Conservation (phyloP, 2,888 invertebrate species). For the Baccha elongata region DNA sequence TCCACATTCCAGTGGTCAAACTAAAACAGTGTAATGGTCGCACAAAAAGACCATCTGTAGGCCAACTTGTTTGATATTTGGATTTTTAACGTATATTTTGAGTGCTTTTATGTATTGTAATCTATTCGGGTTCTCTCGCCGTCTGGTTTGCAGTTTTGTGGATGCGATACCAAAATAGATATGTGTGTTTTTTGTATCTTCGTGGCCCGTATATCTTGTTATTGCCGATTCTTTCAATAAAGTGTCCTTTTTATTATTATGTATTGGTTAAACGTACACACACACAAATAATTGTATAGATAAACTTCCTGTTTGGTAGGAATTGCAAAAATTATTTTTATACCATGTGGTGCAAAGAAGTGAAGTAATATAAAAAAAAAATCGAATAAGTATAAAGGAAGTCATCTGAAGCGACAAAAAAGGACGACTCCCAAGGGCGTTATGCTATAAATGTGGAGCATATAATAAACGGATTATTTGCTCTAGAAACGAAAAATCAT, state of each 20-base stretch:
- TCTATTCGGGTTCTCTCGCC: conserved; percentile 27
- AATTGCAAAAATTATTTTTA: conserved; percentile 49
- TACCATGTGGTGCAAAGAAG: conserved; percentile 37
- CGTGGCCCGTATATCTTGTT: conserved; percentile 12
- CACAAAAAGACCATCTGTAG: conserved; percentile 69
- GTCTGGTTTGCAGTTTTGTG: conserved; percentile 4
- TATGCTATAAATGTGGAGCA: conserved; percentile 65
- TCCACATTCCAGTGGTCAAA: conserved; percentile 67
- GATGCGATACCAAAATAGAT: conserved; percentile 21
- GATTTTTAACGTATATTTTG: conserved; percentile 58
- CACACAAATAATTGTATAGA: conserved; percentile 22
- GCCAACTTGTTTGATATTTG: conserved; percentile 71
- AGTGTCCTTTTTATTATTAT: conserved; percentile 62
- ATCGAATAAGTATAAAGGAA: conserved; percentile 27
- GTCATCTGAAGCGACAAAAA: conserved; percentile 30
- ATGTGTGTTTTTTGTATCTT: conserved; percentile 4
- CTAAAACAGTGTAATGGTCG: conserved; percentile 45
- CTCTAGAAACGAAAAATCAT: conserved; percentile 43
- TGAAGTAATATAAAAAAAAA: conserved; percentile 28
- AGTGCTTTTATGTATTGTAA: conserved; percentile 13
- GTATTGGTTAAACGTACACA: conserved; percentile 51
- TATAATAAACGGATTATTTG: conserved; percentile 71
- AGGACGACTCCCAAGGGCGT: conserved; percentile 66
- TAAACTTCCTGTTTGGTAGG: conserved; percentile 54
- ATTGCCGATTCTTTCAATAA: conserved; percentile 29